Base-by-base conservation (phyloP, 2,797 vertebrate genomes). In the Xenops minutus region DNA sequence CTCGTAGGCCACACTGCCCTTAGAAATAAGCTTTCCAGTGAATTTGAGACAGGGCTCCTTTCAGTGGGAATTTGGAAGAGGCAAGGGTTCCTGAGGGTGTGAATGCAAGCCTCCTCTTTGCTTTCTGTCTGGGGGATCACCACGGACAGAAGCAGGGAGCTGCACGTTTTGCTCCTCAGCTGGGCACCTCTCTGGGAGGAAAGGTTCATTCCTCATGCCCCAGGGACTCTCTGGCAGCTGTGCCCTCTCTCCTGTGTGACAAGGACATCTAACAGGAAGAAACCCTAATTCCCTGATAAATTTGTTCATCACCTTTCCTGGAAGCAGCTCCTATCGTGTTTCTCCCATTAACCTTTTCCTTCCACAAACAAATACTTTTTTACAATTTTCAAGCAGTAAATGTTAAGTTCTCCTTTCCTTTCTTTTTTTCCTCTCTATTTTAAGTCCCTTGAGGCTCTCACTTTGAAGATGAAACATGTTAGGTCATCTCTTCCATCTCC, bases 401-500 rank as follows among this genome's bases (percentile, higher is more conserved):
- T 49, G 4, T 7, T n/a, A n/a, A 24, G 9, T 4, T 18, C 2
- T 48, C 27, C 12, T 9, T 2, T 3, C 7, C 1, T 10, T n/a
- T 9, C 5, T 39, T 18, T 29, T 10, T 12, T 34, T 21, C 9
- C 12, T 29, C 5, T 32, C n/a, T 21, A 58, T 43, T 20, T 3
- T 0, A 44, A 39, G 74, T 48, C 44, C 32, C 6, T 83, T 8
- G 44, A 49, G 26, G 10, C 43, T 63, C 22, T 85, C 32, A 16
- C 9, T 87, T 85, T 56, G 48, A 78, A 85, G 48, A 87, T 6
- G 3, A 58, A 46, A 72, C 41, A 64, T 73, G 7, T 82, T 90
- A 76, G 66, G 39, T 92, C 89, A 80, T 86, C 54, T 89, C 64
- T 95, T 64, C 73, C 58, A 61, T 85, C 73, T 93, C 19, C 23